These are phyloP conservation scores for Megaceryle maxima DNA, from an alignment of 2,113 vertebrate species.

Conservation along the genomic window DNA sequence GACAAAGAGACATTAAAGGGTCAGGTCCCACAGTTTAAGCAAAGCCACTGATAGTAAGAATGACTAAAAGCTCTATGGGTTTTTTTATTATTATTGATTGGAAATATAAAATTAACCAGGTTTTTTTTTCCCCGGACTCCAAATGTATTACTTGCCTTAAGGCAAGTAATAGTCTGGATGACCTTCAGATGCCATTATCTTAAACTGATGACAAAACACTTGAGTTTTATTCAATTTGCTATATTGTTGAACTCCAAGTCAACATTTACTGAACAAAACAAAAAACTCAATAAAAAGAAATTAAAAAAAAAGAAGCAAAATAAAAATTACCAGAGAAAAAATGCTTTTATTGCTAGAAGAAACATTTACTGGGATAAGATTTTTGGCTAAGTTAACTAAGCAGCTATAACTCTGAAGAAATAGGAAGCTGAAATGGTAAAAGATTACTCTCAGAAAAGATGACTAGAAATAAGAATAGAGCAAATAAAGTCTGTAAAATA, in stretches of 20 bases:
- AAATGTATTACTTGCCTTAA: background rate
- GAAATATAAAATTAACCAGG: background rate
- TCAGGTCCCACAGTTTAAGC: background rate
- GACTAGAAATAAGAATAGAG: slow-evolving; percentile 52
- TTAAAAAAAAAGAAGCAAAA: background rate
- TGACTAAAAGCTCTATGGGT: background rate
- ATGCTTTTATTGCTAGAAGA: background rate
- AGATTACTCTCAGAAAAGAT: background rate
- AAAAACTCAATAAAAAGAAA: background rate
- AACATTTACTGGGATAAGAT: background rate
- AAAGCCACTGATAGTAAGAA: background rate
- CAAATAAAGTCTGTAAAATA: slow-evolving; percentile 38
- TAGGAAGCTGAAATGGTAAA: slow-evolving; percentile 12
- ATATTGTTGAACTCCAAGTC: background rate
- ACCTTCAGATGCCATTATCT: background rate
- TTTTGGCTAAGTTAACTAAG: background rate
- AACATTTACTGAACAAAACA: background rate
- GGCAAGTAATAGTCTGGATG: background rate
- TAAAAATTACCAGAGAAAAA: background rate
- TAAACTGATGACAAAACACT: background rate
- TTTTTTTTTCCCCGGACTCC: background rate
- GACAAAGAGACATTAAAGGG: background rate
- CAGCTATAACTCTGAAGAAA: background rate
- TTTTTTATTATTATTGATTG: background rate
- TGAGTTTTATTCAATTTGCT: background rate